Evolutionary conservation across 2,113 vertebrate genomes (phyloP).

Genomic region (Meriones unguiculatus): DNA sequence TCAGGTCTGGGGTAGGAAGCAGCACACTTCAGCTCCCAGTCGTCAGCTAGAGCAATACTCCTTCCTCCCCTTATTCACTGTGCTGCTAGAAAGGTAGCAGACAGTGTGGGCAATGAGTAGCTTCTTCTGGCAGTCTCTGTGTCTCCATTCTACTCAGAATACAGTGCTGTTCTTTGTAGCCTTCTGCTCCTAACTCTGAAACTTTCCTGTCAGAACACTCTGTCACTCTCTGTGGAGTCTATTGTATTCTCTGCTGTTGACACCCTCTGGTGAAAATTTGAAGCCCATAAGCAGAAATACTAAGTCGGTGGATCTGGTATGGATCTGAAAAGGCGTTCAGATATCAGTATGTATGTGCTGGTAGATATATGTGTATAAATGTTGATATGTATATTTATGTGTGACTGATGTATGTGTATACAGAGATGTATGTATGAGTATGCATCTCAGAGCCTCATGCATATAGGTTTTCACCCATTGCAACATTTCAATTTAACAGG

Average conservation of each 20-base stretch:
- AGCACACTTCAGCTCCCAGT: neutral
- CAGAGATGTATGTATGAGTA: neutral
- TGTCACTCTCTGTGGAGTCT: conserved; percentile 4
- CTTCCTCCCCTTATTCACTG: conserved; percentile 10
- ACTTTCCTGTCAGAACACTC: neutral
- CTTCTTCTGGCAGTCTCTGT: neutral
- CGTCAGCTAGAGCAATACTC: neutral
- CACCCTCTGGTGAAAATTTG: neutral
- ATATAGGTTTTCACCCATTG: conserved; percentile 48
- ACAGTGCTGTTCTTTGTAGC: neutral
- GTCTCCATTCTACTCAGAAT: neutral
- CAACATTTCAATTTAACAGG: conserved; percentile 1
- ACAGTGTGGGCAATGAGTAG: neutral
- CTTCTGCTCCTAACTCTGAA: neutral
- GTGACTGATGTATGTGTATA: neutral
- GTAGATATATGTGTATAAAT: neutral
- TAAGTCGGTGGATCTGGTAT: neutral
- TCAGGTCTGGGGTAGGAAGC: neutral
- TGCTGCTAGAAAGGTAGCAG: neutral
- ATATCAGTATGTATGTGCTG: neutral
- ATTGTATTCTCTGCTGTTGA: neutral
- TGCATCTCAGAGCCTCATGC: neutral
- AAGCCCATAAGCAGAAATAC: neutral
- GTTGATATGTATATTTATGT: neutral
- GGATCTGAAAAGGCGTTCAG: conserved; percentile 1